A percentile compares a stretch with the other conserved stretches of the same genome.
Conservation (phyloP, 2,797 vertebrate species). For the Florisuga fusca region DNA sequence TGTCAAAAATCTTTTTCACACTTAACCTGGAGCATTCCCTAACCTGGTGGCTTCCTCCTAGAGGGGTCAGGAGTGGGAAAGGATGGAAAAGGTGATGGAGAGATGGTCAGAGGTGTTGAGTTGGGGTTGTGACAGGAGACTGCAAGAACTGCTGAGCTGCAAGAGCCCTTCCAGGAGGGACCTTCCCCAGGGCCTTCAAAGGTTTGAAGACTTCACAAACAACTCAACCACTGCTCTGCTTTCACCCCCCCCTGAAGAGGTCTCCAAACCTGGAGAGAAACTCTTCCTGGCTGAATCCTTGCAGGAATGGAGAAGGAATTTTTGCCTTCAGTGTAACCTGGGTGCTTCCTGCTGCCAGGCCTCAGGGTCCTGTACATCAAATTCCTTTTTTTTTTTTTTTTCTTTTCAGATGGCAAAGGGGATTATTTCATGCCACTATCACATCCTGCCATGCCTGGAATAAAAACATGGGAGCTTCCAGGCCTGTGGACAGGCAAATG, state of each 20-base stretch:
- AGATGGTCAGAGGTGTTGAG: slow-evolving; percentile 27
- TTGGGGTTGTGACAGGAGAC: neutral
- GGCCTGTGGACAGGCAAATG: neutral
- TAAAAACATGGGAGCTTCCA: neutral
- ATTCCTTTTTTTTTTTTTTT: neutral
- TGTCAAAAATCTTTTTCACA: rapidly evolving
- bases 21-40: neutral
- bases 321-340: too few relatives aligned
- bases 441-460: neutral
- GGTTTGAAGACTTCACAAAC: neutral
- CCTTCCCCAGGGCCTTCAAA: neutral
- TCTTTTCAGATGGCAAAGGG: neutral
- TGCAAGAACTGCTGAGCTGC: neutral
- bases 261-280: rapidly evolving
- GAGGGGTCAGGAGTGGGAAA: neutral
- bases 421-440: neutral
- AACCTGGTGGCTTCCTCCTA: neutral
- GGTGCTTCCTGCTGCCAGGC: too few relatives aligned
- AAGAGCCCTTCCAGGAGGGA: neutral
- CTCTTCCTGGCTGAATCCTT: neutral
- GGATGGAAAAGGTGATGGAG: neutral
- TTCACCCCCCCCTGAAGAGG: neutral
- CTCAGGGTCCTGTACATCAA: too few relatives aligned
- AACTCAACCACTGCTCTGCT: neutral
- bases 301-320: rapidly evolving